phyloP scores from a whole-genome alignment of 1,140 invertebrate genomes.

The Dendrolimus punctatus region DNA sequence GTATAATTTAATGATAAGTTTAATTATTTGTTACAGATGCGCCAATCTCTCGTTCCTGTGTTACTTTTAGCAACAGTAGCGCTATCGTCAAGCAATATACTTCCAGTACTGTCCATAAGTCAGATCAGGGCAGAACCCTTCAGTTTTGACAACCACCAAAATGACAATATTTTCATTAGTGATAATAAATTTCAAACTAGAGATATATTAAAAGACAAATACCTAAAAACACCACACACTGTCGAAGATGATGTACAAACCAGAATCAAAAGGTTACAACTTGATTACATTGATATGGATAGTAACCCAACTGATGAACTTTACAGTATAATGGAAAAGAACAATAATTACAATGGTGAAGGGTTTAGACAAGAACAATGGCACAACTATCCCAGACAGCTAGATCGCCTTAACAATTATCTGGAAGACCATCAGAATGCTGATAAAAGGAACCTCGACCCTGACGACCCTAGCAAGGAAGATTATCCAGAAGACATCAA shows the following conservation, averaged over 20 bases:
- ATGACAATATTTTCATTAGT: slow-evolving; percentile 50
- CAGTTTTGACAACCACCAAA: slow-evolving; percentile 31
- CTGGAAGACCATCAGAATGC: slow-evolving; percentile 23
- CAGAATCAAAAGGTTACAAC: slow-evolving; percentile 12
- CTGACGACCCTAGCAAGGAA: slow-evolving; percentile 16
- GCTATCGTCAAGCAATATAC: slow-evolving; percentile 52
- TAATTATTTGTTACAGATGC: slow-evolving; percentile 52
- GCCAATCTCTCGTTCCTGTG: slow-evolving; percentile 37
- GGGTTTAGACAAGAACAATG: slow-evolving; percentile 56
- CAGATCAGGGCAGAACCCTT: slow-evolving; percentile 31
- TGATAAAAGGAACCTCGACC: slow-evolving; percentile 22
- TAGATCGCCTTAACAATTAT: slow-evolving; percentile 51
- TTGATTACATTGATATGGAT: slow-evolving; percentile 19
- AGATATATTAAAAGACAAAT: slow-evolving; percentile 35
- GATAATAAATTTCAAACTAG: slow-evolving; percentile 33
- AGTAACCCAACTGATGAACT: slow-evolving; percentile 25
- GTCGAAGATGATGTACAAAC: slow-evolving; percentile 7
- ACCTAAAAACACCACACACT: slow-evolving; percentile 18
- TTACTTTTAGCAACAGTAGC: slow-evolving; percentile 45
- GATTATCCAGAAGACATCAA: slow-evolving; percentile 11
- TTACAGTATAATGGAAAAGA: slow-evolving; percentile 25
- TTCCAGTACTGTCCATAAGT: slow-evolving; percentile 44
- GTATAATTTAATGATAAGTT: neutral
- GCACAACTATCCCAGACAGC: slow-evolving; percentile 56
- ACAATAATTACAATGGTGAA: slow-evolving; percentile 37